phyloP scores from a whole-genome alignment of 2,888 invertebrate species.

The Hedychridium roseum region DNA sequence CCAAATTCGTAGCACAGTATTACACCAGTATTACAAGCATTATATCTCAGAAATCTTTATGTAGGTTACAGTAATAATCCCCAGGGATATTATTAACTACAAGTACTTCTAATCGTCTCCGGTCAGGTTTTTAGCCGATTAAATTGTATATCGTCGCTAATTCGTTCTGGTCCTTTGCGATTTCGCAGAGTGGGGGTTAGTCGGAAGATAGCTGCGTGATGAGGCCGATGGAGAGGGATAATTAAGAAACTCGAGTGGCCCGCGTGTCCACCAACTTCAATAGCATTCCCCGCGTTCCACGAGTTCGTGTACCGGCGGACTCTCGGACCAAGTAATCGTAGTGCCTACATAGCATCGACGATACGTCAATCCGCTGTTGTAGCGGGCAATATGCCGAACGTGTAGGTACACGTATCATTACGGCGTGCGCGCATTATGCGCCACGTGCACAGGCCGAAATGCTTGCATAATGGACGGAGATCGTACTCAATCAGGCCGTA shows the following conservation, averaged over 20 bases:
- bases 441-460: slow-evolving; percentile 23
- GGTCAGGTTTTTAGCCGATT: no score
- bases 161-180: no score
- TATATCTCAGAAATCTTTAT: no score
- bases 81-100: no score
- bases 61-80: no score
- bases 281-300: slow-evolving; percentile 48
- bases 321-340: slow-evolving; percentile 31
- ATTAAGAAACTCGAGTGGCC: slow-evolving; percentile 49
- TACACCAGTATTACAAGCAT: no score
- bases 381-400: slow-evolving; percentile 15
- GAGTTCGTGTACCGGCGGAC: slow-evolving; percentile 19
- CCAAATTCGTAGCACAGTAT: no score
- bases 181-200: no score
- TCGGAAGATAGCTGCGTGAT: slow-evolving; percentile 45
- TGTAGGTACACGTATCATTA: slow-evolving; percentile 24
- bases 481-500: slow-evolving; percentile 14
- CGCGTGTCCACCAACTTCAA: slow-evolving; percentile 45
- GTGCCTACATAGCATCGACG: slow-evolving; percentile 19
- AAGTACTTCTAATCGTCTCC: no score
- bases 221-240: slow-evolving; percentile 41
- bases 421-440: slow-evolving; percentile 28
- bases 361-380: slow-evolving; percentile 31
- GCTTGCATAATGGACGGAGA: slow-evolving; percentile 30
- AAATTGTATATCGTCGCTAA: no score